These are phyloP conservation scores for Sphaerophoria rueppellii DNA, from an alignment of 2,888 invertebrate species.

Conservation along the genomic window DNA sequence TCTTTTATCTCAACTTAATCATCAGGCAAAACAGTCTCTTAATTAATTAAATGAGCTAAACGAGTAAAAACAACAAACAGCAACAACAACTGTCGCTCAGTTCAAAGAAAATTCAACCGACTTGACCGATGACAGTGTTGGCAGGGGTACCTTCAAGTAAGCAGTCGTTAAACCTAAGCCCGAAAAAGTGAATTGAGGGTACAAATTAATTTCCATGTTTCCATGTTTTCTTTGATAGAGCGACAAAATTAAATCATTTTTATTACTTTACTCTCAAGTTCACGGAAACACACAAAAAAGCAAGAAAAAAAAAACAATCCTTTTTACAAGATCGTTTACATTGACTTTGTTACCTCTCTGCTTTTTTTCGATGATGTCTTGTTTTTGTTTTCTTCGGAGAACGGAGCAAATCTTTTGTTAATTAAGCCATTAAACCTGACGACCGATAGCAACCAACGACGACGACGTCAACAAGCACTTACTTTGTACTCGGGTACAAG, in stretches of 20 bases:
- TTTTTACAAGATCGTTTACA: slow-evolving; percentile 54
- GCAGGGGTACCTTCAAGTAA: slow-evolving; percentile 40
- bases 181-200: slow-evolving; percentile 11
- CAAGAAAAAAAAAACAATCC: slow-evolving; percentile 29
- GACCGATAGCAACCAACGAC: not conserved
- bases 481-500: not conserved
- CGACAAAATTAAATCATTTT: slow-evolving; percentile 71
- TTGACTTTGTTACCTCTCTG: slow-evolving; percentile 17
- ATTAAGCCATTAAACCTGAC: slow-evolving; percentile 64
- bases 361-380: slow-evolving; percentile 25
- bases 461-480: not conserved
- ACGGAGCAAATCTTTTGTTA: slow-evolving; percentile 47
- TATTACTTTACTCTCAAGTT: slow-evolving; percentile 41
- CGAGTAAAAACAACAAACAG: slow-evolving; percentile 53
- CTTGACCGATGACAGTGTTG: slow-evolving; percentile 38
- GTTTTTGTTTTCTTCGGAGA: not conserved
- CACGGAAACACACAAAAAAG: not conserved
- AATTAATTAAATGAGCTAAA: slow-evolving; percentile 73
- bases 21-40: slow-evolving; percentile 66
- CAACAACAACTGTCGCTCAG: slow-evolving; percentile 47
- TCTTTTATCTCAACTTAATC: slow-evolving; percentile 65
- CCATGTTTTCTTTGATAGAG: slow-evolving; percentile 58
- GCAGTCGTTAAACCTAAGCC: slow-evolving; percentile 38
- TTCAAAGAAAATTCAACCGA: slow-evolving; percentile 70
- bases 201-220: slow-evolving; percentile 38